Evolutionary conservation across 2,113 vertebrate genomes (phyloP).

Genomic region (Heterotilapia buettikoferi): DNA sequence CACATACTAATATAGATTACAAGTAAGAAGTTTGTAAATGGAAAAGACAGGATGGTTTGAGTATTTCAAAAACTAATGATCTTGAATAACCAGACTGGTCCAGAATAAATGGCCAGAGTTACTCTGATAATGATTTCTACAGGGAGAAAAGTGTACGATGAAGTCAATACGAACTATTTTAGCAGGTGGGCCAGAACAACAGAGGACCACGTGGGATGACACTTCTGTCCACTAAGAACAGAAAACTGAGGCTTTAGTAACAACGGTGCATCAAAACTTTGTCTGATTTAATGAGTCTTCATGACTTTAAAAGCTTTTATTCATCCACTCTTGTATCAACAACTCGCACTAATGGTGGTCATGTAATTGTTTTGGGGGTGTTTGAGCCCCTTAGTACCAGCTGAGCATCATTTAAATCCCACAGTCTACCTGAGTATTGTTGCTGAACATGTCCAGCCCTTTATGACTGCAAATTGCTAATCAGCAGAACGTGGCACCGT

Average conservation of each 20-base stretch:
- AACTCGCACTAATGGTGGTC: neutral
- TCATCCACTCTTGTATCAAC: neutral
- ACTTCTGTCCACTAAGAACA: neutral
- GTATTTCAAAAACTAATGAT: neutral
- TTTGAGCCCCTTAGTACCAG: neutral
- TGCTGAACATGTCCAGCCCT: neutral
- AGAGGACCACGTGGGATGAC: neutral
- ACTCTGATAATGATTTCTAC: neutral
- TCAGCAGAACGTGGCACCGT: neutral
- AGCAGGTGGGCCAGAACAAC: neutral
- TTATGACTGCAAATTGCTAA: neutral
- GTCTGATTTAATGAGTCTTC: neutral
- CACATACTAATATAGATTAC: neutral
- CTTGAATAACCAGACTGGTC: neutral
- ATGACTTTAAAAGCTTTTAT: neutral
- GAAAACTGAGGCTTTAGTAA: neutral
- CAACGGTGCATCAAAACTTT: neutral
- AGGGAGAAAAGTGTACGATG: neutral
- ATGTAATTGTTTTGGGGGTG: neutral
- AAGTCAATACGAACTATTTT: neutral
- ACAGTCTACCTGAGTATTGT: neutral
- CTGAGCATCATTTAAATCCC: neutral
- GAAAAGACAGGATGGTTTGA: neutral
- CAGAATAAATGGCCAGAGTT: neutral
- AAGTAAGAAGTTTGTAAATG: neutral